Evolutionary conservation across 2,888 invertebrate species (phyloP).

Genomic region (Synergus laeviventris): DNA sequence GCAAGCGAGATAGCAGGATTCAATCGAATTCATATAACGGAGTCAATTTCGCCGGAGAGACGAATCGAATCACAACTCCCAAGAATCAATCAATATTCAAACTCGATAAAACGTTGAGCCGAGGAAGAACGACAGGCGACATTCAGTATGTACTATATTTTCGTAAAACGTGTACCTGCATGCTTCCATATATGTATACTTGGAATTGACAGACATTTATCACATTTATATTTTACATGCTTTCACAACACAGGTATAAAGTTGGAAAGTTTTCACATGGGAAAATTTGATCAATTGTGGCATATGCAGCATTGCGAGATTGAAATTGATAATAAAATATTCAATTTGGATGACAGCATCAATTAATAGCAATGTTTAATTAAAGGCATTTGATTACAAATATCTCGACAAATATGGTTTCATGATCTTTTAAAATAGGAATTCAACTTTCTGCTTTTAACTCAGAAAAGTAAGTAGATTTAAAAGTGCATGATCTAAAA

Average conservation of each 20-base stretch:
- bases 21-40: constrained; percentile 33
- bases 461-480: background rate
- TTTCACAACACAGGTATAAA: background rate
- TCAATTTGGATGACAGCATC: background rate
- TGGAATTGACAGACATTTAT: constrained; percentile 14
- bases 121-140: constrained; percentile 11
- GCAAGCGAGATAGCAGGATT: constrained; percentile 22
- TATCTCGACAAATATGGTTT: background rate
- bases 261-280: background rate
- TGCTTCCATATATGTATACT: background rate
- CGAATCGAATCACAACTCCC: constrained; percentile 25
- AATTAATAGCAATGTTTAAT: background rate
- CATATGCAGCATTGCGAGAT: background rate
- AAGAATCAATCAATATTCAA: constrained; percentile 38
- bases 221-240: background rate
- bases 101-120: constrained; percentile 25
- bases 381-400: no score
- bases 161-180: background rate
- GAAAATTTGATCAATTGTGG: background rate
- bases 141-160: constrained; percentile 8
- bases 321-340: background rate
- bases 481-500: background rate
- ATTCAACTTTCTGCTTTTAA: background rate
- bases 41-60: constrained; percentile 23
- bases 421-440: background rate